Percentiles rank a stretch among this genome's conserved stretches.
Evolutionary conservation across 1,140 invertebrate species (phyloP).

Genomic region (Drosophila sucinea): DNA sequence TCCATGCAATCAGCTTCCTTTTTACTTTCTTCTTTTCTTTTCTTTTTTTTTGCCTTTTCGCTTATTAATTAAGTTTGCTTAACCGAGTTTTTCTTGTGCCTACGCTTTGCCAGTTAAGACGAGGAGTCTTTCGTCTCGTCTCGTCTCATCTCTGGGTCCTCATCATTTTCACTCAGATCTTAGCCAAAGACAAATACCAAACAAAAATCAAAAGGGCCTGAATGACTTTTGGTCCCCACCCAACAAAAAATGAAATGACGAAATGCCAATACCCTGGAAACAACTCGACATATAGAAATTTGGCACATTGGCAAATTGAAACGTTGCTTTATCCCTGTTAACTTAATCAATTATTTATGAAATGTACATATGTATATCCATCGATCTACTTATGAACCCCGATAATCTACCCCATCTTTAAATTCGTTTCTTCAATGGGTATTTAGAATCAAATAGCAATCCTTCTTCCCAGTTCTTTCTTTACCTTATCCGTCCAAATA

Average conservation of each 20-base stretch:
- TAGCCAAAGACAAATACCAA: slow-evolving; percentile 44
- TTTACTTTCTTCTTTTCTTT: slow-evolving; percentile 10
- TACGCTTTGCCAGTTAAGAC: slow-evolving; percentile 33
- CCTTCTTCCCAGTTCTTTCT: slow-evolving; percentile 37
- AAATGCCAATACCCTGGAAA: not conserved
- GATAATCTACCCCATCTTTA: not conserved
- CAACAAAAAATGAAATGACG: not conserved
- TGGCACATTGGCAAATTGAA: too few species aligned
- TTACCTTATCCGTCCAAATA: slow-evolving; percentile 29
- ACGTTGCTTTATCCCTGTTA: too few species aligned
- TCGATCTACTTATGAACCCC: too few species aligned
- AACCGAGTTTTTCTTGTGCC: slow-evolving; percentile 49
- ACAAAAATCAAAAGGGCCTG: slow-evolving; percentile 8
- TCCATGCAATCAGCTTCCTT: slow-evolving; percentile 44
- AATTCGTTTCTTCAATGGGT: not conserved
- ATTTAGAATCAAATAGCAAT: slow-evolving; percentile 53
- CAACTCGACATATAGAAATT: too few species aligned
- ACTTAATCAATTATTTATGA: too few species aligned
- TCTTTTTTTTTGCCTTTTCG: slow-evolving; percentile 32
- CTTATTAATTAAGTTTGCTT: slow-evolving; percentile 80
- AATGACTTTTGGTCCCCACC: not conserved
- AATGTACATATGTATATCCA: too few species aligned
- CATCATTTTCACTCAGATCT: slow-evolving; percentile 49
- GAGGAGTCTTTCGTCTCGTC: slow-evolving; percentile 27
- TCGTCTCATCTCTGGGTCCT: not conserved